phyloP scores from a whole-genome alignment of 2,888 invertebrate genomes.

The Platynereis dumerilii region DNA sequence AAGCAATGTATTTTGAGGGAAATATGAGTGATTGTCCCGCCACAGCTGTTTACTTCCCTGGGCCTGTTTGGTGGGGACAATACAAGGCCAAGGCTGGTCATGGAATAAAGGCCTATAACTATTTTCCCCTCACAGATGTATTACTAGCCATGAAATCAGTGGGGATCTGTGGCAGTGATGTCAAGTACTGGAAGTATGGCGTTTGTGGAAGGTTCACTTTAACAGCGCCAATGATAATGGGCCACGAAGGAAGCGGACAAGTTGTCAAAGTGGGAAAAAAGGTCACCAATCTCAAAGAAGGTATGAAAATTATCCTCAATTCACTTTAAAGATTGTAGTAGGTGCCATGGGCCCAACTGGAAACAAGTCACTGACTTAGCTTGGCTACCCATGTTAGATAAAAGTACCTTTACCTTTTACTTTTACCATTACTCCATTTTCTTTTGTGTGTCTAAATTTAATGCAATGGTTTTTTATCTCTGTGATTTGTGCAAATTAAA shows the following conservation, averaged over 20 bases:
- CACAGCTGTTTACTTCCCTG: too few relatives aligned
- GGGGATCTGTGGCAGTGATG: slow-evolving; percentile 49
- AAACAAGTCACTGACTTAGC: too few relatives aligned
- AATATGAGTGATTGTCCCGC: too few relatives aligned
- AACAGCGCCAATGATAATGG: slow-evolving; percentile 46
- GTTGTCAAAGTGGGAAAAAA: slow-evolving; percentile 42
- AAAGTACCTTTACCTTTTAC: too few relatives aligned
- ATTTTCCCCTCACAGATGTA: slow-evolving; percentile 16
- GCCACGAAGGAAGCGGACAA: slow-evolving; percentile 50
- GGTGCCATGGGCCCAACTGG: background rate
- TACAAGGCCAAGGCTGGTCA: too few relatives aligned
- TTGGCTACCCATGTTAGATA: too few relatives aligned
- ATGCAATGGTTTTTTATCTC: too few relatives aligned
- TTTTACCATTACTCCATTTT: background rate
- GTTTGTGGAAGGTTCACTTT: slow-evolving; percentile 44
- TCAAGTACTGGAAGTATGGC: slow-evolving; percentile 50
- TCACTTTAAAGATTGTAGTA: slow-evolving; percentile 22
- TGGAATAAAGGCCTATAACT: too few relatives aligned
- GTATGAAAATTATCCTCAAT: slow-evolving; percentile 17
- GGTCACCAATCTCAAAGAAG: slow-evolving; percentile 42
- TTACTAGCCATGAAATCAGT: slow-evolving; percentile 26
- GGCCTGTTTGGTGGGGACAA: too few relatives aligned
- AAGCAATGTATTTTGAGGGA: too few relatives aligned
- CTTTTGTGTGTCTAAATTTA: background rate
- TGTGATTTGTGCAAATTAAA: too few relatives aligned